phyloP scores from a whole-genome alignment of 2,888 invertebrate species.

The Empis stercorea region DNA sequence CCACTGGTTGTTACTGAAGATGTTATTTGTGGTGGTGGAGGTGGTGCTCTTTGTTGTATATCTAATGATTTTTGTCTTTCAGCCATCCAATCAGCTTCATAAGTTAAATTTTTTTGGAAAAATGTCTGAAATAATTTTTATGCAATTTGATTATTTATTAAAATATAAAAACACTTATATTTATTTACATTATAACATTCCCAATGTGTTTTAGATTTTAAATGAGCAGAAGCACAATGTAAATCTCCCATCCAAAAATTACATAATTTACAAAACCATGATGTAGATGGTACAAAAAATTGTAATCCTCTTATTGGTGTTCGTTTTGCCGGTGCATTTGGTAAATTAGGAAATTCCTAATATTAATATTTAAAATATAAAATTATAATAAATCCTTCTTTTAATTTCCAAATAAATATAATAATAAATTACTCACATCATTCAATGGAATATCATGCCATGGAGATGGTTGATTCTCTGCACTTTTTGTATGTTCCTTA shows the following conservation, averaged over 20 bases:
- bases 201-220: conserved; percentile 66
- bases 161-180: background rate
- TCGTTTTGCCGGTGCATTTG: conserved; percentile 60
- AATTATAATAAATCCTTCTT: background rate
- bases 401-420: too few relatives aligned
- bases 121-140: conserved; percentile 46
- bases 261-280: conserved; percentile 84
- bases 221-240: conserved; percentile 75
- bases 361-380: conserved; percentile 3
- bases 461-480: conserved; percentile 28
- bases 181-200: conserved; percentile 58
- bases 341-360: conserved; percentile 50
- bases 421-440: conserved; percentile 26
- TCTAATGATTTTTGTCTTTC: conserved; percentile 62
- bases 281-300: conserved; percentile 74
- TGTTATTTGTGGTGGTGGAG: conserved; percentile 22
- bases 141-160: too few relatives aligned
- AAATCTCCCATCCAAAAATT: conserved; percentile 79
- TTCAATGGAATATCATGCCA: conserved; percentile 30
- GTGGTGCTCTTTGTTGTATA: conserved; percentile 31
- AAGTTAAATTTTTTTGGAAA: conserved; percentile 71
- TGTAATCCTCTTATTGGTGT: conserved; percentile 77
- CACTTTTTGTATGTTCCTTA: conserved; percentile 50
- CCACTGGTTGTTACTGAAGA: conserved; percentile 19
- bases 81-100: conserved; percentile 77